Conservation (phyloP, 23 tunicate genomes). For the Trididemnum nubilum region DNA sequence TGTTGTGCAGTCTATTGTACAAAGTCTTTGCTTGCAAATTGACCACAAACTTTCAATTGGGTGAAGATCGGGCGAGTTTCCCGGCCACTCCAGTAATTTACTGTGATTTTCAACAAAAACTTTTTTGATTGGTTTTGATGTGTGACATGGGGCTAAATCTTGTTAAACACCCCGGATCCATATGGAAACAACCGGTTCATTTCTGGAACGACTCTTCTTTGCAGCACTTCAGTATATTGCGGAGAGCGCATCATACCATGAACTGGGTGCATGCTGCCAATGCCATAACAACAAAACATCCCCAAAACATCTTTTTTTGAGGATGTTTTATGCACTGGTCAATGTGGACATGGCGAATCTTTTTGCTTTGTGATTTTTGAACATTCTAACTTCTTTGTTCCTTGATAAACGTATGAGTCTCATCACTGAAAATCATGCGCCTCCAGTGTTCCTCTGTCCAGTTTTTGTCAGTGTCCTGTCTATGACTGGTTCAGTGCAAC, state of each 20-base stretch:
- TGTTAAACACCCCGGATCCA: background rate
- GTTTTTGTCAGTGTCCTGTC: too few relatives aligned
- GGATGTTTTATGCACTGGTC: background rate
- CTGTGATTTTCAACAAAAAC: background rate
- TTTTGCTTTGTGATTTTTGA: background rate
- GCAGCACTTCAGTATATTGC: background rate
- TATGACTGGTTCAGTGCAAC: too few relatives aligned
- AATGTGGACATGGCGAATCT: background rate
- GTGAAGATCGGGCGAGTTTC: background rate
- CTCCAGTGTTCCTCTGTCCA: too few relatives aligned
- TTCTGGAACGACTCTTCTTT: too few relatives aligned
- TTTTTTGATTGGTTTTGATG: background rate
- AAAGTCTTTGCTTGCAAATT: too few relatives aligned
- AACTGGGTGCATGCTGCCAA: background rate
- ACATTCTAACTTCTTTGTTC: background rate
- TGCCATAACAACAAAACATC: background rate
- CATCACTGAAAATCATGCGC: too few relatives aligned
- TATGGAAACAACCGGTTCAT: background rate
- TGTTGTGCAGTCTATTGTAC: background rate
- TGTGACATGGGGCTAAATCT: constrained; percentile 1
- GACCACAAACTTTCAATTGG: background rate
- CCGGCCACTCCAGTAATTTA: background rate
- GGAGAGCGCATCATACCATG: background rate
- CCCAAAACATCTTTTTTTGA: too few relatives aligned
- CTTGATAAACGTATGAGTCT: background rate